Evolutionary conservation across 2,888 invertebrate species (phyloP), one percentile per base, ranked within the genome.

Genomic region (Danaus chrysippus): DNA sequence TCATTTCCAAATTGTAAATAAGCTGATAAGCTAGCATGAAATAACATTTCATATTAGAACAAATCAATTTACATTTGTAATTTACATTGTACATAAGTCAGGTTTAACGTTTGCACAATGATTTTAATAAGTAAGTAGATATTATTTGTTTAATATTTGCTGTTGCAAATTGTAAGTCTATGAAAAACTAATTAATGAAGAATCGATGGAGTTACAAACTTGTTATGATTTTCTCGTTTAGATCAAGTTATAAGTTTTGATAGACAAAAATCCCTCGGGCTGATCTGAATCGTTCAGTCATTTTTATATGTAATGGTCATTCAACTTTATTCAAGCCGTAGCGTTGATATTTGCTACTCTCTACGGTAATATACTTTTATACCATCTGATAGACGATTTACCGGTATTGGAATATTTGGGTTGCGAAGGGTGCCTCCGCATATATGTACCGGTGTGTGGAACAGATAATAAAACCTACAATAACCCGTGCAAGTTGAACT

Each of bases 381-480:
- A 55, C 10, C 13, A 8, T 10, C 13, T 58, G 0, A 59, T 59
- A 49, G 72, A 72, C 10, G 68, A 73, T 34, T 42, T 73, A 1
- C 72, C 75, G 0, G 59, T 70, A 3, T 54, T 73, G 1, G 67
- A 69, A 1, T 62, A 71, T 13, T 56, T 70, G 0, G 62, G 67
- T 1, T 76, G 76, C 44, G 13, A 49, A 0, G 42, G 69, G 0
- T 78, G 78, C 42, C 66, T 62, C 1, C 65, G 73, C 10, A 62
- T 76, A 0, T 78, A 76, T 42, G 70, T 64, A 0, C 77, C 78
- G 0, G 64, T 73, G 0, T 78, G 78, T 42, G 76, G 67, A 0
- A 59, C 61, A 0, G 68, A 77, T 41, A 68, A 70, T 10, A 59
- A 58, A 6, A 76, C 75, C 0, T 78, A 75, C 43, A 63, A 67